Percentiles rank a stretch among this genome's conserved stretches.
Evolutionary conservation across 2,113 vertebrate genomes (phyloP).

Genomic region (Labeo rohita): DNA sequence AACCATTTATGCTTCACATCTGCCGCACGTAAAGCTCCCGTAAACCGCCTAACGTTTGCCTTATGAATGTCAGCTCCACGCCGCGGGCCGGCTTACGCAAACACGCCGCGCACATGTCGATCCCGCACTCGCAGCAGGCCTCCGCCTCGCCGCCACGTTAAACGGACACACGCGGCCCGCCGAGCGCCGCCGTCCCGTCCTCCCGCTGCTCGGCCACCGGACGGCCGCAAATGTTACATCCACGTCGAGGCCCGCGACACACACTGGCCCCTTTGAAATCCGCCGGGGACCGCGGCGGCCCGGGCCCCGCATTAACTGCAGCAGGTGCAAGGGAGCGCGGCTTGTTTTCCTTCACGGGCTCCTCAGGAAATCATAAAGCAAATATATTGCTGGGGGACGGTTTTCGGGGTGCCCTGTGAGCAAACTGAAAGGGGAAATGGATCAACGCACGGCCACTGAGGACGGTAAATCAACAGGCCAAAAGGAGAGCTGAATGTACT

Average conservation of each 20-base stretch:
- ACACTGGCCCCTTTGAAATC: conserved; percentile 58
- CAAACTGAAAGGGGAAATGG: conserved; percentile 83
- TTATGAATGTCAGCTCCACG: conserved; percentile 78
- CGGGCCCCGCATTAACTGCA: conserved; percentile 70
- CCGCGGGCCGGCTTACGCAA: conserved; percentile 71
- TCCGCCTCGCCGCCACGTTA: conserved; percentile 72
- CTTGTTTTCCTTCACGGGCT: conserved; percentile 79
- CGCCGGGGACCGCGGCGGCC: conserved; percentile 50
- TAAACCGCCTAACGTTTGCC: conserved; percentile 73
- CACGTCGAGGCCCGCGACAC: conserved; percentile 70
- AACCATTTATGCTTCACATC: conserved; percentile 60
- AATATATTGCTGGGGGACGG: conserved; percentile 81
- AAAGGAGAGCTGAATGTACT: conserved; percentile 82
- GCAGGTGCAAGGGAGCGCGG: conserved; percentile 78
- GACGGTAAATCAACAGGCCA: conserved; percentile 86
- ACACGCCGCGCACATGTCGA: conserved; percentile 65
- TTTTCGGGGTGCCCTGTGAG: conserved; percentile 84
- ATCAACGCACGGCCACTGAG: conserved; percentile 76
- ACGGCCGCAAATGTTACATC: conserved; percentile 71
- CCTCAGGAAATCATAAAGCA: conserved; percentile 87
- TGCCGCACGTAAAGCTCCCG: conserved; percentile 67
- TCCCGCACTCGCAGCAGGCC: conserved; percentile 73
- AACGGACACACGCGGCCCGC: conserved; percentile 61
- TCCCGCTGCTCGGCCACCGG: conserved; percentile 42
- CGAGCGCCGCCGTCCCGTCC: conserved; percentile 62